phyloP scores from a whole-genome alignment of 2,113 vertebrate species.

The Thalassarche chlororhynchos region DNA sequence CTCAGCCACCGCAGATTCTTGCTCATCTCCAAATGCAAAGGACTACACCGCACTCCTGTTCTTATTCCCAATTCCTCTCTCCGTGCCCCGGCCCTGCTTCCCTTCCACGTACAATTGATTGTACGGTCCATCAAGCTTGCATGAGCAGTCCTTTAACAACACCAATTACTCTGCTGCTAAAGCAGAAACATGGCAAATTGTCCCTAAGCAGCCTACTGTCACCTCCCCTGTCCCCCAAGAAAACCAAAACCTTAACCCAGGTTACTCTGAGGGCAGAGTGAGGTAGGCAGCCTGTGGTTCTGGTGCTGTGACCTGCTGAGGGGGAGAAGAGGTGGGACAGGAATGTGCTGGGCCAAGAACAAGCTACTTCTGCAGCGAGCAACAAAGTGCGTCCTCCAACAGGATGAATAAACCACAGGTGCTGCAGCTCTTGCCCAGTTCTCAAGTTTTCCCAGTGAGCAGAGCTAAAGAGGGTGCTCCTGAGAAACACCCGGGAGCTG shows the following conservation, averaged over 20 bases:
- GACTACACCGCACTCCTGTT: not conserved
- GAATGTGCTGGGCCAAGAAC: not conserved
- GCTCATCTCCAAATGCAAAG: not conserved
- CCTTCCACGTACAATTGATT: not conserved
- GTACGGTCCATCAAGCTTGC: not conserved
- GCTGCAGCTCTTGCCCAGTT: not conserved
- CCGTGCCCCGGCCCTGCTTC: not conserved
- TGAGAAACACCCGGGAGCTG: not conserved
- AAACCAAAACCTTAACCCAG: not conserved
- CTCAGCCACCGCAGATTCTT: not conserved
- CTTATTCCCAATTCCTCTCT: not conserved
- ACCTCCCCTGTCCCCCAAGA: not conserved
- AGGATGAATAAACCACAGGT: no score
- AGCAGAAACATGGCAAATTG: not conserved
- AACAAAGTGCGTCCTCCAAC: fast-evolving
- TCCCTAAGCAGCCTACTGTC: not conserved
- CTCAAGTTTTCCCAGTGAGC: not conserved
- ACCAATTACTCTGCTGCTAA: not conserved
- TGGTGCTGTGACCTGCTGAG: not conserved
- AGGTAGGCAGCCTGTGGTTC: not conserved
- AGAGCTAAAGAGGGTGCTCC: not conserved
- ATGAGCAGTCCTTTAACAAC: not conserved
- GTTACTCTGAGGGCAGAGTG: not conserved
- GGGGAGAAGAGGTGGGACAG: not conserved
- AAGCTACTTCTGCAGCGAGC: not conserved